phyloP scores from a whole-genome alignment of 2,888 invertebrate species.

The Drosophila gaucha region DNA sequence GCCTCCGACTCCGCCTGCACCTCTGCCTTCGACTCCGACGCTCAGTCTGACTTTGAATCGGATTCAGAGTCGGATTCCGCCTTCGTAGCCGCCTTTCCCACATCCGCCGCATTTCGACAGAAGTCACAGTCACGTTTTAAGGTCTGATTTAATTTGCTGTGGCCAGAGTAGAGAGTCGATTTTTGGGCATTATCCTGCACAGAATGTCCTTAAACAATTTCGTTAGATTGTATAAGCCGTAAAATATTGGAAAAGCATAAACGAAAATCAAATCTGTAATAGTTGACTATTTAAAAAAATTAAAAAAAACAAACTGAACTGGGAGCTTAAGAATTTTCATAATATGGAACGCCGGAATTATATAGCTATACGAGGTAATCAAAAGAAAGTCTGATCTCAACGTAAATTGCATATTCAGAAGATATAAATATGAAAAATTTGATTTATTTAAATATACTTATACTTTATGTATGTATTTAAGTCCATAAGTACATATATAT shows the following conservation, averaged over 20 bases:
- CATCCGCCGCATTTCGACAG: slow-evolving; percentile 41
- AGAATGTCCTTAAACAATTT: neutral
- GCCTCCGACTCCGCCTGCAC: slow-evolving; percentile 2
- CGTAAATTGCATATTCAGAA: too few species aligned
- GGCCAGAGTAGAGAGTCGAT: neutral
- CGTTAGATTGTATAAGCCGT: slow-evolving; percentile 10
- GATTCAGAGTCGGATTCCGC: slow-evolving; percentile 20
- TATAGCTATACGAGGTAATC: too few species aligned
- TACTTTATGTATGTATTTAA: neutral
- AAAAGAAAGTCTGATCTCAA: too few species aligned
- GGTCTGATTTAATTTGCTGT: slow-evolving; percentile 62
- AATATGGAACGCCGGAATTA: too few species aligned
- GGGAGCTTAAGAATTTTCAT: too few species aligned
- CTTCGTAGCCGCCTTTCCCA: slow-evolving; percentile 27
- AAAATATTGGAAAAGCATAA: slow-evolving; percentile 16
- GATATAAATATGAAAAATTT: too few species aligned
- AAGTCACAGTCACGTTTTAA: slow-evolving; percentile 63
- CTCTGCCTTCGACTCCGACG: slow-evolving; percentile 6
- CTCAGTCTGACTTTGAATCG: slow-evolving; percentile 10
- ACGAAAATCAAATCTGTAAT: neutral
- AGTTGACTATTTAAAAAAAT: neutral
- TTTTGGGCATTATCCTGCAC: slow-evolving; percentile 9
- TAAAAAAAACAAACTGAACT: too few species aligned
- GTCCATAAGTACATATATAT: too few species aligned
- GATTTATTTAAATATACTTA: neutral